Conservation (phyloP, 37 sponge, comb jelly and placozoan species). For the Beroe ovata region DNA sequence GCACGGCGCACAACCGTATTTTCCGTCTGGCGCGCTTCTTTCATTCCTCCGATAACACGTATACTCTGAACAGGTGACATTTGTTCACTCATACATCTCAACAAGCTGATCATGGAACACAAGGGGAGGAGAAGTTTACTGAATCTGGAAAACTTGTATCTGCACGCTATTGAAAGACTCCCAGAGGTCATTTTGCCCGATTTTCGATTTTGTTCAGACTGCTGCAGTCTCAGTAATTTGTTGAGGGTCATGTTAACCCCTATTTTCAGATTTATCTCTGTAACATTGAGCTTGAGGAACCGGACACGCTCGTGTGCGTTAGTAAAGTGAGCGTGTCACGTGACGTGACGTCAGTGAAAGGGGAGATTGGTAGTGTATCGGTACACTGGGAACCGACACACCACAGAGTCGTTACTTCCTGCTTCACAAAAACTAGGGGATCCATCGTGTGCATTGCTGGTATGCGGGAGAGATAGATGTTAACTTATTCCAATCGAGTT, state of each 20-base stretch:
- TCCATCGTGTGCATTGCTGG: conserved; percentile 43
- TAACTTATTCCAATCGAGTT: too few species aligned
- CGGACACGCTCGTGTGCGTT: background rate
- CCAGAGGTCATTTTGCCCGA: conserved; percentile 9
- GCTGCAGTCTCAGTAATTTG: too few species aligned
- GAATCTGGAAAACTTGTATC: background rate
- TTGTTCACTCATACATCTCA: background rate
- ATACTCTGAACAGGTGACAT: background rate
- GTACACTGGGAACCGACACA: conserved; percentile 24
- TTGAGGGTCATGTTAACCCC: background rate
- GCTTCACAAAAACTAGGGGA: background rate
- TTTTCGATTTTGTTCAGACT: too few species aligned
- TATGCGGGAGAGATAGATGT: background rate
- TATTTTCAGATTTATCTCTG: conserved; percentile 31
- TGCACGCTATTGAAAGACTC: conserved; percentile 15
- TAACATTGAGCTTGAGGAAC: conserved; percentile 44
- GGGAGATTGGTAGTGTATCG: background rate
- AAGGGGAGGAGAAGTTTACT: background rate
- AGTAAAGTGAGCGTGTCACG: background rate
- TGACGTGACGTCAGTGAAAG: background rate
- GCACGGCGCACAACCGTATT: background rate
- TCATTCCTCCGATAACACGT: too few species aligned
- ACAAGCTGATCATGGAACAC: conserved; percentile 1
- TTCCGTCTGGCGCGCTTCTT: background rate
- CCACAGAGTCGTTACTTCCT: background rate